Evolutionary conservation across 1,140 invertebrate genomes (phyloP).

Genomic region (Caenorhabditis tropicalis): DNA sequence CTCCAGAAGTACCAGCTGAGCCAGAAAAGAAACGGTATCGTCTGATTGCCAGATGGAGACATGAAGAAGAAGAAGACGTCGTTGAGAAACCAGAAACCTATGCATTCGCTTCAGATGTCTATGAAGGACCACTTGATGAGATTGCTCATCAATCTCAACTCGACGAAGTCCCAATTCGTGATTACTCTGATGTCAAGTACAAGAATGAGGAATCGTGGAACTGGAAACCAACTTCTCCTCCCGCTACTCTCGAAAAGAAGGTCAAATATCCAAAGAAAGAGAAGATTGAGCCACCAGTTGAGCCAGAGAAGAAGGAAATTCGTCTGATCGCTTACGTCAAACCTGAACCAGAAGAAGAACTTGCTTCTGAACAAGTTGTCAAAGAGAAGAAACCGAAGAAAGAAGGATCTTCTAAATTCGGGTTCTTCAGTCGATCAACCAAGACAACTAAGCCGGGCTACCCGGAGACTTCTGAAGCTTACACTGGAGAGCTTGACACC

Average conservation of each 20-base stretch:
- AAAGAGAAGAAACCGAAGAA: constrained; percentile 28
- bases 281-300: background rate
- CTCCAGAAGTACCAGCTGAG: background rate
- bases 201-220: constrained; percentile 57
- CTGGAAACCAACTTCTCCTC: constrained; percentile 58
- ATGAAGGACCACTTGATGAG: constrained; percentile 57
- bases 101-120: constrained; percentile 12
- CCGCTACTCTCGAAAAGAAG: background rate
- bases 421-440: background rate
- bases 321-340: background rate
- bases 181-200: too few species aligned
- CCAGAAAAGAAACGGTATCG: constrained; percentile 32
- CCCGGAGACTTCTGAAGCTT: background rate
- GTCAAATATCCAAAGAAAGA: background rate
- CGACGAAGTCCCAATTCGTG: background rate
- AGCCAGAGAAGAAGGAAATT: background rate
- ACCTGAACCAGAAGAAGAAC: background rate
- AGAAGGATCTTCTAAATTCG: background rate
- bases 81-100: constrained; percentile 51
- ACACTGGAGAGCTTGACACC: constrained; percentile 25
- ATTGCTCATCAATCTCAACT: constrained; percentile 30
- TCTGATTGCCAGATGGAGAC: constrained; percentile 40
- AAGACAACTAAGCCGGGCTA: background rate
- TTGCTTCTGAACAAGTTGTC: background rate
- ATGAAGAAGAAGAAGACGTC: constrained; percentile 55